These are phyloP conservation scores for Keiferia lycopersicella DNA, from an alignment of 2,888 invertebrate genomes.

Conservation along the genomic window DNA sequence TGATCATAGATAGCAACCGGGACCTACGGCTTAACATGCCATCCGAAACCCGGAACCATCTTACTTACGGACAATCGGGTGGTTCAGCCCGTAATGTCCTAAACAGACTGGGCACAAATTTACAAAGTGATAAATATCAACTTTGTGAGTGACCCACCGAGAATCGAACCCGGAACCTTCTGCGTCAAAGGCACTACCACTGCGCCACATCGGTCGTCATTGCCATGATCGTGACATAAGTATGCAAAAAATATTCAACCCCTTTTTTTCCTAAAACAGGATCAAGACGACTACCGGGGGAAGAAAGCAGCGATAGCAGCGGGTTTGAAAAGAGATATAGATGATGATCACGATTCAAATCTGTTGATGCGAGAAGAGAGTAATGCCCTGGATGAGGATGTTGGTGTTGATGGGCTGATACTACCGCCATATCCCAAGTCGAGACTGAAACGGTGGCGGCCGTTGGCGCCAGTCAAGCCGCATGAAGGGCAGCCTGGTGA, in stretches of 20 bases:
- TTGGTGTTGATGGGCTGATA: conserved; percentile 61
- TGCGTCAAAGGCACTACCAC: too few species aligned
- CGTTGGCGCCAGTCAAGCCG: conserved; percentile 86
- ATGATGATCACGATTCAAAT: conserved; percentile 64
- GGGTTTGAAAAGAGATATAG: conserved; percentile 55
- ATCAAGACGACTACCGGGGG: conserved; percentile 52
- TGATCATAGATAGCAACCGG: too few species aligned
- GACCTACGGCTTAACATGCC: too few species aligned
- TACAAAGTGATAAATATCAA: too few species aligned
- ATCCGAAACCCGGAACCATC: too few species aligned
- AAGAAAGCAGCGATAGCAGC: conserved; percentile 76
- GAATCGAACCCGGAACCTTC: too few species aligned
- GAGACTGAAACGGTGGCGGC: conserved; percentile 85
- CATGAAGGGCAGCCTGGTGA: conserved; percentile 88
- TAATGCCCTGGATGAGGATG: conserved; percentile 58
- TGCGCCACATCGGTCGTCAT: too few species aligned
- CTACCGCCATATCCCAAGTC: conserved; percentile 61
- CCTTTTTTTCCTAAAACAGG: conserved; percentile 3
- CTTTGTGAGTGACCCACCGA: too few species aligned
- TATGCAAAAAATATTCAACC: not conserved
- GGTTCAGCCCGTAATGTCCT: too few species aligned
- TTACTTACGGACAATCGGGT: too few species aligned
- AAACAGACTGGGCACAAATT: too few species aligned
- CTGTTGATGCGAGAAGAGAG: conserved; percentile 48
- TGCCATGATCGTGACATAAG: too few species aligned